Percentiles rank a stretch among this genome's conserved stretches.
Evolutionary conservation across 2,888 invertebrate species (phyloP).

Genomic region (Acleris cristana): DNA sequence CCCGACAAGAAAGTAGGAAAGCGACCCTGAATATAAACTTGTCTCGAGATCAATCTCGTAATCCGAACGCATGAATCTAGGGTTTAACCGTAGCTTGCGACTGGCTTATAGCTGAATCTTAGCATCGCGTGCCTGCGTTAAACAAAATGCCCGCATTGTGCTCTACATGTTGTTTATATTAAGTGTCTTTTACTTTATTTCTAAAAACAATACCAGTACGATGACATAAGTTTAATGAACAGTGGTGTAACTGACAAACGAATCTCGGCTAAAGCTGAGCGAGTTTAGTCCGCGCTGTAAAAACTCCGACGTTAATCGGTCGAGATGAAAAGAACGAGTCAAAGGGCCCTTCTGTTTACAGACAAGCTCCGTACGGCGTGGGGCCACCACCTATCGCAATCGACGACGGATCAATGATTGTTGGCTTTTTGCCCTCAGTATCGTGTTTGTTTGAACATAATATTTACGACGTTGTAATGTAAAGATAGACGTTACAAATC

Average conservation of each 20-base stretch:
- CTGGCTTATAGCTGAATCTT: conserved; percentile 28
- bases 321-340: conserved; percentile 56
- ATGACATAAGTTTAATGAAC: conserved; percentile 1
- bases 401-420: conserved; percentile 38
- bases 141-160: conserved; percentile 26
- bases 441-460: conserved; percentile 29
- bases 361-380: conserved; percentile 32
- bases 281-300: conserved; percentile 56
- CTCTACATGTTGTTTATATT: not conserved
- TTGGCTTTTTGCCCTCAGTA: conserved; percentile 35
- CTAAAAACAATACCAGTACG: not conserved
- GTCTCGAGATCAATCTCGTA: conserved; percentile 47
- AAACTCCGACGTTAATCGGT: conserved; percentile 58
- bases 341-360: conserved; percentile 56
- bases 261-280: conserved; percentile 42
- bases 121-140: conserved; percentile 17
- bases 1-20: conserved; percentile 59
- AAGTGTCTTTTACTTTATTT: not conserved
- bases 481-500: conserved; percentile 30
- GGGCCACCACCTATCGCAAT: conserved; percentile 35
- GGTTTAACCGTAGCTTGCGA: conserved; percentile 29
- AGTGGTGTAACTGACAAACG: not conserved
- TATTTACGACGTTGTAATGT: conserved; percentile 30
- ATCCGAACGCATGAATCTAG: conserved; percentile 39
- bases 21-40: conserved; percentile 55